Percentiles rank a stretch among this genome's conserved stretches.
phyloP scores from a whole-genome alignment of 2,888 invertebrate species.

The Epistrophe eligans region DNA sequence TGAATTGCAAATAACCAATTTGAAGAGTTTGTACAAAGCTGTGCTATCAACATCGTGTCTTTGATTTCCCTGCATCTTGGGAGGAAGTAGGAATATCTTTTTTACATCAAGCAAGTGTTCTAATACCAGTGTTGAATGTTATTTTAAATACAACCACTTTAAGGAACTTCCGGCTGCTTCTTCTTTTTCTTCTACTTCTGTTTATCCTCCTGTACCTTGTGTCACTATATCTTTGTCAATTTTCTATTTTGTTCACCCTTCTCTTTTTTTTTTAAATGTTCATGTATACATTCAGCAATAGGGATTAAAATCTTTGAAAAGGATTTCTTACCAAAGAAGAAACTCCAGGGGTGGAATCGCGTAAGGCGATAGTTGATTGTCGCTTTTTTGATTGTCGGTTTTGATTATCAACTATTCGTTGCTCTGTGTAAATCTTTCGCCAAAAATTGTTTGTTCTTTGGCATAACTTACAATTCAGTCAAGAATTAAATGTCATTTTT shows the following conservation, averaged over 20 bases:
- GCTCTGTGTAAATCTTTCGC: no score
- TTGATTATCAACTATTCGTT: no score
- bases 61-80: conserved; percentile 4
- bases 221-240: conserved; percentile 8
- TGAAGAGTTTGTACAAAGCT: not conserved
- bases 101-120: not conserved
- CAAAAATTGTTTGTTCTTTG: no score
- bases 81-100: not conserved
- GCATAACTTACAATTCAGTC: no score
- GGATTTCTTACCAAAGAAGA: conserved; percentile 1
- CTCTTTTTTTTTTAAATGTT: conserved; percentile 5
- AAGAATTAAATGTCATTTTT: no score
- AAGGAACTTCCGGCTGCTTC: not conserved
- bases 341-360: no score
- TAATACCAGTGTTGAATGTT: conserved; percentile 27
- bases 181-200: not conserved
- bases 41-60: not conserved
- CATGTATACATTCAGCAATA: not conserved
- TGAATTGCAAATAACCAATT: not conserved
- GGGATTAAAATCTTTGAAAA: conserved; percentile 17
- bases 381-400: no score
- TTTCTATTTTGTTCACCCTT: not conserved
- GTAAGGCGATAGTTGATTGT: no score
- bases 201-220: not conserved
- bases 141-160: conserved; percentile 22